Evolutionary conservation across 2,797 vertebrate genomes (phyloP).

Genomic region (Hybognathus amarus): DNA sequence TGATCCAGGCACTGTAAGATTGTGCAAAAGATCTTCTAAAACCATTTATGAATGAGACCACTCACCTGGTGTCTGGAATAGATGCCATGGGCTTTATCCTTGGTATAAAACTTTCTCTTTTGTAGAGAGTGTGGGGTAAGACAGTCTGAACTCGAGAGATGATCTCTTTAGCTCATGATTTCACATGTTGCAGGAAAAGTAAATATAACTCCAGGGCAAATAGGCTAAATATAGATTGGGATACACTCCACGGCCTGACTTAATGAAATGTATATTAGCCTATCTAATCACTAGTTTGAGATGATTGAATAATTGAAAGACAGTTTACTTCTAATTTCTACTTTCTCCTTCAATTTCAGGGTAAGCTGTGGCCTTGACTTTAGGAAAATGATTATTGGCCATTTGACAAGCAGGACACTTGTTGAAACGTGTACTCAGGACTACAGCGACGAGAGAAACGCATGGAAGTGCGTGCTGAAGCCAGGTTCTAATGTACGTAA

Average conservation of each 20-base stretch:
- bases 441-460: constrained; percentile 82
- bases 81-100: constrained; percentile 93
- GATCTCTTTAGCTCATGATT: constrained; percentile 60
- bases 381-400: constrained; percentile 85
- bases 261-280: neutral
- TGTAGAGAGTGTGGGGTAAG: neutral
- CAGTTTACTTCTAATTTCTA: neutral
- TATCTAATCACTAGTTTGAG: neutral
- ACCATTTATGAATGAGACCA: constrained; percentile 78
- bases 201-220: constrained; percentile 61
- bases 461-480: constrained; percentile 81
- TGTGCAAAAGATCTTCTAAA: constrained; percentile 82
- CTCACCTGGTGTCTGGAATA: constrained; percentile 86
- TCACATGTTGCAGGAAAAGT: constrained; percentile 32
- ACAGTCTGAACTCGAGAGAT: neutral
- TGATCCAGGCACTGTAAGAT: constrained; percentile 81
- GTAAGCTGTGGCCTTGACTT: constrained; percentile 70
- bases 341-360: constrained; percentile 69
- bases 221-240: constrained; percentile 66
- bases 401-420: constrained; percentile 86
- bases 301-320: neutral
- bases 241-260: neutral
- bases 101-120: constrained; percentile 70
- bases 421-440: constrained; percentile 74
- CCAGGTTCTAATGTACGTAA: constrained; percentile 72